Base-by-base conservation (phyloP, 2,888 invertebrate species). In the Cephus nigrinus region DNA sequence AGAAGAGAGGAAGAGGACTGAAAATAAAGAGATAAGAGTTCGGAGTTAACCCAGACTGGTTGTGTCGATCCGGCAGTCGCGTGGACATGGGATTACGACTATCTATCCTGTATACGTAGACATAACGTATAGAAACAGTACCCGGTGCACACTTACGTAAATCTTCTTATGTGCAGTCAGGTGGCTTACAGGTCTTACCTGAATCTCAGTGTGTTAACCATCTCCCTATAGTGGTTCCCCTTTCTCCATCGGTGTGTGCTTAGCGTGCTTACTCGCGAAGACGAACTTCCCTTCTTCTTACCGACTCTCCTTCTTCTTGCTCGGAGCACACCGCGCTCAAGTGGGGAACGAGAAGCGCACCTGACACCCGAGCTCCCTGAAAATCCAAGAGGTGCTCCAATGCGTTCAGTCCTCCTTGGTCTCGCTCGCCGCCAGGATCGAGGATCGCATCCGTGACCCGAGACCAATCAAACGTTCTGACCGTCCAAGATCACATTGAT, bases 341-440 rank as follows among this genome's bases (percentile, higher is more conserved):
- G 78, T 74, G 73, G 78, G 77, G 78, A 78, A 73, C 75, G 76
- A 75, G 80, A 79, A 69, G 79, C 81, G 86, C 85, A 85, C 85
- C 86, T 85, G 84, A 84, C 81, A 82, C 84, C 80, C 82, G 79
- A 82, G 82, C 83, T 83, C 81, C 82, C 79, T 84, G 86, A 86
- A 85, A 84, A 86, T 86, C 84, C 85, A 80, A 81, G 83, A 82
- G 79, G 82, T 82, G 83, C 82, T 82, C 83, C 83, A 68, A 34
- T 31, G 68, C 77, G 68, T 30, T 40, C 76, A 84, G 83, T 83
- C 78, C 78, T 79, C 82, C 83, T 82, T 81, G 82, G 83, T 84
- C 84, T 82, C n/a, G 31, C 76, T 79, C 69, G 76, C 79, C 73
- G 79, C 75, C 76, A 82, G 79, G 82, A 82, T 80, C 83, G 79